These are phyloP conservation scores for Leptopilina drosophilae DNA, from an alignment of 2,888 invertebrate species.

Conservation along the genomic window DNA sequence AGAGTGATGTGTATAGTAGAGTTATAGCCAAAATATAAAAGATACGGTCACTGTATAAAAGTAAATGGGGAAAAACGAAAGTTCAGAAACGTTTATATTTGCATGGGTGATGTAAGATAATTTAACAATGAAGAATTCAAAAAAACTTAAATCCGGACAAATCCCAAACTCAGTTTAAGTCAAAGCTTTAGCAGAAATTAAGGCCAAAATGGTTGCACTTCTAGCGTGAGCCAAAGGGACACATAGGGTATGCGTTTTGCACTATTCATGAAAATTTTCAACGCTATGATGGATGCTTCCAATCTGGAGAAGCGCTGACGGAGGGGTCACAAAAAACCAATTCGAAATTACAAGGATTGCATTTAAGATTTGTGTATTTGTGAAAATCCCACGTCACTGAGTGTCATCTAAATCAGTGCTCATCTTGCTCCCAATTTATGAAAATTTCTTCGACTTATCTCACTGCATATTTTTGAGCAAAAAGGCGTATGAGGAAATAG, in stretches of 20 bases:
- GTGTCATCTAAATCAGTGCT: conserved; percentile 39
- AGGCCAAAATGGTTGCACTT: conserved; percentile 41
- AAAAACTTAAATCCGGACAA: conserved; percentile 31
- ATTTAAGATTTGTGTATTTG: conserved; percentile 35
- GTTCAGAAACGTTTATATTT: conserved; percentile 39
- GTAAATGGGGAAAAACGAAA: conserved; percentile 18
- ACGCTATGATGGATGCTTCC: conserved; percentile 40
- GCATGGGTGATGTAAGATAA: conserved; percentile 25
- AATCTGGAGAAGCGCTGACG: conserved; percentile 8
- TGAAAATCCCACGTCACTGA: not conserved
- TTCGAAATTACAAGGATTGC: conserved; percentile 35
- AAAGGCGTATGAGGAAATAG: conserved; percentile 10
- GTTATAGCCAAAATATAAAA: conserved; percentile 39
- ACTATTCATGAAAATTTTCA: conserved; percentile 41
- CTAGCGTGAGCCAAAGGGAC: conserved; percentile 37
- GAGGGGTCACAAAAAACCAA: not conserved
- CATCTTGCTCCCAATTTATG: conserved; percentile 31
- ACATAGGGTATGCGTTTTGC: conserved; percentile 1
- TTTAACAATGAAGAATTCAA: conserved; percentile 33
- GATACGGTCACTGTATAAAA: conserved; percentile 17
- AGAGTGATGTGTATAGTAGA: too few relatives aligned
- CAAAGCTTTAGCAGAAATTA: conserved; percentile 34
- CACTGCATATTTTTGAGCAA: conserved; percentile 30
- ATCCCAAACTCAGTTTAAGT: conserved; percentile 28
- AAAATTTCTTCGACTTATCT: conserved; percentile 39